Evolutionary conservation across 2,888 invertebrate genomes (phyloP).

Genomic region (Dicyrtoma fusca): DNA sequence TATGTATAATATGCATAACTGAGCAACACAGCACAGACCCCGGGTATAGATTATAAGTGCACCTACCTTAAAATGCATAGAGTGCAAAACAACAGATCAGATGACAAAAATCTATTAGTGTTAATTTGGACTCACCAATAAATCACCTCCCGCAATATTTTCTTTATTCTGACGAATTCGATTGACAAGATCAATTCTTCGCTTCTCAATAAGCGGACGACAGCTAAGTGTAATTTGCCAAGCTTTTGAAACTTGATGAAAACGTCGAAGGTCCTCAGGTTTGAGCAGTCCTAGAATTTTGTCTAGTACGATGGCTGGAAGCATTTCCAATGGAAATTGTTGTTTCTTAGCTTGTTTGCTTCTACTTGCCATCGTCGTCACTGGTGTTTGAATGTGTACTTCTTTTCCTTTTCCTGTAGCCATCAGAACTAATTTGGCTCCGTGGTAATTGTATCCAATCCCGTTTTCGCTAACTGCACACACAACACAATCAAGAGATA

Average conservation of each 20-base stretch:
- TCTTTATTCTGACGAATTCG: conserved; percentile 49
- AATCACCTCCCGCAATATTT: conserved; percentile 41
- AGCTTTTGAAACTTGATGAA: conserved; percentile 52
- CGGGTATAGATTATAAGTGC: no score
- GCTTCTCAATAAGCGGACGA: conserved; percentile 36
- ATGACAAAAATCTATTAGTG: background rate
- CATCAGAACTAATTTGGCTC: conserved; percentile 14
- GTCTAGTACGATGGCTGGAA: conserved; percentile 49
- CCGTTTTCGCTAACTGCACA: conserved; percentile 3
- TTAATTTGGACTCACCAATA: conserved; percentile 24
- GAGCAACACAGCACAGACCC: no score
- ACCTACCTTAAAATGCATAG: background rate
- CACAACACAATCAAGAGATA: conserved; percentile 1
- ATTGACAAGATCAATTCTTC: conserved; percentile 45
- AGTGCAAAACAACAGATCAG: background rate
- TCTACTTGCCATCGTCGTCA: conserved; percentile 8
- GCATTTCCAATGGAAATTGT: conserved; percentile 27
- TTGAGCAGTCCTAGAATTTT: conserved; percentile 45
- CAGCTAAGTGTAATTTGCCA: conserved; percentile 46
- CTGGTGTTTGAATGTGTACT: conserved; percentile 2
- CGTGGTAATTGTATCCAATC: background rate
- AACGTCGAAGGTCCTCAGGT: conserved; percentile 48
- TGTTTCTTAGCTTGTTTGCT: conserved; percentile 6
- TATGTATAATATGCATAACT: no score
- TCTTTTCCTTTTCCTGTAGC: background rate